Evolutionary conservation across 2,113 vertebrate species (phyloP).

Genomic region (Suncus etruscus): DNA sequence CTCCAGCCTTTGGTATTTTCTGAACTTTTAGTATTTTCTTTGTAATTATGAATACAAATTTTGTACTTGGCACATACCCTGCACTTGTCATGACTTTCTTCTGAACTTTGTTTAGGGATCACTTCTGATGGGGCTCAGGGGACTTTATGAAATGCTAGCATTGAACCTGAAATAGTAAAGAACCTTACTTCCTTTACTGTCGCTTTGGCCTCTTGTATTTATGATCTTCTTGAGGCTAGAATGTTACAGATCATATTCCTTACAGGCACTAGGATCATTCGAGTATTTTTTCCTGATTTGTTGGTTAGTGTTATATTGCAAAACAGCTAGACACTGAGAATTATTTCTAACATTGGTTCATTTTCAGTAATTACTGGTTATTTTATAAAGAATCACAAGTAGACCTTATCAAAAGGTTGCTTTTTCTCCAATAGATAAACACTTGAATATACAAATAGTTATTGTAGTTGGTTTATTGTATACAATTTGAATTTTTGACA

Average conservation of each 20-base stretch:
- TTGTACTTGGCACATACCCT: too few species aligned
- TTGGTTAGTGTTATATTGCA: background rate
- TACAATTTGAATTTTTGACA: background rate
- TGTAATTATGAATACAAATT: too few species aligned
- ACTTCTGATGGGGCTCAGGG: too few species aligned
- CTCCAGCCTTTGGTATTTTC: too few species aligned
- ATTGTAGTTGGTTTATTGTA: background rate
- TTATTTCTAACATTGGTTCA: background rate
- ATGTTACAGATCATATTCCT: too few species aligned
- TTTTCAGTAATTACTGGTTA: conserved; percentile 8
- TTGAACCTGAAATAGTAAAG: too few species aligned
- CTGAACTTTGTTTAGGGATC: too few species aligned
- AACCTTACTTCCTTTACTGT: too few species aligned
- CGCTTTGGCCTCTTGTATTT: too few species aligned
- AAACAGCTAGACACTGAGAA: background rate
- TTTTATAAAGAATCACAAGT: background rate
- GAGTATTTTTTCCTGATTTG: background rate
- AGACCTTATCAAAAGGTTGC: background rate
- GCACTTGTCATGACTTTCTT: too few species aligned
- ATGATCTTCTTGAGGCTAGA: too few species aligned
- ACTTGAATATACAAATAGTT: background rate
- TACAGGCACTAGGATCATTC: background rate
- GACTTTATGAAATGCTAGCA: too few species aligned
- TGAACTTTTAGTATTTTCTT: background rate
- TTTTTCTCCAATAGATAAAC: conserved; percentile 27